Conservation (phyloP, 2,797 vertebrate genomes). For the Takifugu rubripes region DNA sequence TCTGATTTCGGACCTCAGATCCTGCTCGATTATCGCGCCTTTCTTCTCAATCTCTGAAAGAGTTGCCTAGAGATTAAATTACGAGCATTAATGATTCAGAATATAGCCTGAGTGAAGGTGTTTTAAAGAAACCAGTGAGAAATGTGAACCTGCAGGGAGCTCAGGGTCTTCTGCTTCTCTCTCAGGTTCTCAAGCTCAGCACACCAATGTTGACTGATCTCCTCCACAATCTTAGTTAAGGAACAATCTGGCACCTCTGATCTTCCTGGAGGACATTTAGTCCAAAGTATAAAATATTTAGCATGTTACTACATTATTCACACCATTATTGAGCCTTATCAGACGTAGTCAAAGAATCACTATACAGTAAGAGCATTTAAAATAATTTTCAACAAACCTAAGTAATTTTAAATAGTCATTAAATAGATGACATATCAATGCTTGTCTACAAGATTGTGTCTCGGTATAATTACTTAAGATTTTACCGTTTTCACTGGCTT, state of each 20-base stretch:
- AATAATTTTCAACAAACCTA: too few species aligned
- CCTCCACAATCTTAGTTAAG: constrained; percentile 51
- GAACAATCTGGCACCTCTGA: constrained; percentile 27
- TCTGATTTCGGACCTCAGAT: constrained; percentile 44
- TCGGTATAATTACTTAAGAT: neutral
- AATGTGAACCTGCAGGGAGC: constrained; percentile 56
- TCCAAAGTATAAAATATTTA: neutral
- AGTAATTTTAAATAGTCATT: too few species aligned
- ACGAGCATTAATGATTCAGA: neutral
- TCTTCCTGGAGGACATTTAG: constrained; percentile 10
- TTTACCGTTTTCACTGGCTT: constrained; percentile 21
- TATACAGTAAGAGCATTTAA: too few species aligned
- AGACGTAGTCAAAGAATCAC: too few species aligned
- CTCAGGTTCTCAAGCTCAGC: constrained; percentile 41
- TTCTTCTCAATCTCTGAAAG: constrained; percentile 42
- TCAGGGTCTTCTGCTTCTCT: constrained; percentile 45
- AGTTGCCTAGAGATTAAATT: constrained; percentile 38
- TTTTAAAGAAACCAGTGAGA: too few species aligned
- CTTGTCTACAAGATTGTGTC: too few species aligned
- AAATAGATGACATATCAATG: too few species aligned
- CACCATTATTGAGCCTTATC: too few species aligned
- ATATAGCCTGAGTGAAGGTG: neutral
- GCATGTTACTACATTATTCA: neutral
- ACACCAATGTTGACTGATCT: constrained; percentile 48
- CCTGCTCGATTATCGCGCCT: constrained; percentile 13